Conservation (phyloP, 1,140 invertebrate species). For the Orussus abietinus region DNA sequence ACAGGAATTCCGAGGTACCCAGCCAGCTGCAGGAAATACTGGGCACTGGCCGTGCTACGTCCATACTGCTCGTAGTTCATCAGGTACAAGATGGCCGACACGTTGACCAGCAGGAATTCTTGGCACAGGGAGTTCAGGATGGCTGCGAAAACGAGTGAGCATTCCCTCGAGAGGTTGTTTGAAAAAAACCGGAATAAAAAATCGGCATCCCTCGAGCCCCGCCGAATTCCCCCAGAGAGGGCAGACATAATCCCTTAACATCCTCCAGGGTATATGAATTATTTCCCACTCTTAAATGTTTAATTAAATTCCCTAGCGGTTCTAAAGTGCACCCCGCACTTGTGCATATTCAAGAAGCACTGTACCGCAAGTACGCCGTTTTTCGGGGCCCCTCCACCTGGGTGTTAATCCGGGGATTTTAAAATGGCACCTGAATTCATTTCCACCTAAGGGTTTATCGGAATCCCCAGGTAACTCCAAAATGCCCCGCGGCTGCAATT, state of each 20-base stretch:
- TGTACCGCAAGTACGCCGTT: too few species aligned
- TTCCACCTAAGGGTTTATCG: too few species aligned
- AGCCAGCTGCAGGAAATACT: conserved; percentile 89
- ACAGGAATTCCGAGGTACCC: conserved; percentile 83
- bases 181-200: not conserved
- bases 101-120: conserved; percentile 82
- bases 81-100: conserved; percentile 87
- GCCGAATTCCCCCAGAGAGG: too few species aligned
- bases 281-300: not conserved
- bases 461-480: too few species aligned
- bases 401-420: too few species aligned
- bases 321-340: too few species aligned
- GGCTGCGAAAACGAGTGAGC: conserved; percentile 58
- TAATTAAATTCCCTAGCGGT: not conserved
- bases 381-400: too few species aligned
- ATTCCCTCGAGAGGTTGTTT: not conserved
- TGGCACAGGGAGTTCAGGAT: conserved; percentile 83
- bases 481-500: too few species aligned
- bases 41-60: conserved; percentile 84
- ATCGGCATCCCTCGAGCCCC: not conserved
- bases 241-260: not conserved
- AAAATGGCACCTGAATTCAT: too few species aligned
- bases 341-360: too few species aligned
- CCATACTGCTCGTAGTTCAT: conserved; percentile 88
- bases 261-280: not conserved